Percentiles rank a stretch among this genome's conserved stretches.
phyloP scores from a whole-genome alignment of 2,113 vertebrate genomes.

The Hyaena hyaena region DNA sequence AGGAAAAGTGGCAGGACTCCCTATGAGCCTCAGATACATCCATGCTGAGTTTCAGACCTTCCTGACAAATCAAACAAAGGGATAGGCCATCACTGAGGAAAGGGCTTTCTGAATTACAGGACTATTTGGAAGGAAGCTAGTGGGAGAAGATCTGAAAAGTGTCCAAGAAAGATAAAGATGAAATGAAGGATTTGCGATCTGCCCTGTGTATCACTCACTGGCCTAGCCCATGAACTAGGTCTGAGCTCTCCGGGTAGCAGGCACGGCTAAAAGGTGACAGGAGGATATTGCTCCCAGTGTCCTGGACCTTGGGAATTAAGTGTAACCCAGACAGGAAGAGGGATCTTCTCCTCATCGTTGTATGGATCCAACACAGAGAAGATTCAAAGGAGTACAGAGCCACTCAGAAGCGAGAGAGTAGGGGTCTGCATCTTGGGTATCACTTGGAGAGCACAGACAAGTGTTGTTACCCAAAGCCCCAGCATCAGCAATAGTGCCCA shows the following conservation, averaged over 20 bases:
- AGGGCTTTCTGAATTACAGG: not conserved
- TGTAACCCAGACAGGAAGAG: not conserved
- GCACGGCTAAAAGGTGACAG: not conserved
- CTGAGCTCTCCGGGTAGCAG: not conserved
- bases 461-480: not conserved
- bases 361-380: not conserved
- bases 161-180: not conserved
- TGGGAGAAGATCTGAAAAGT: not conserved
- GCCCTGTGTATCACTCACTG: not conserved
- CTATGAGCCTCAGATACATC: not conserved
- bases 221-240: not conserved
- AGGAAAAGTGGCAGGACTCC: not conserved
- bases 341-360: not conserved
- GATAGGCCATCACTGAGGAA: not conserved
- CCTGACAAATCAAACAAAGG: not conserved
- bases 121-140: not conserved
- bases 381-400: not conserved
- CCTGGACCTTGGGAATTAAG: not conserved
- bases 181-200: not conserved
- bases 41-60: not conserved
- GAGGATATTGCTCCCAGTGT: not conserved
- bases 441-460: not conserved
- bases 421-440: not conserved
- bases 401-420: not conserved
- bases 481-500: not conserved